Base-by-base conservation (phyloP, 2,888 invertebrate genomes). In the Drosophila neutralis region DNA sequence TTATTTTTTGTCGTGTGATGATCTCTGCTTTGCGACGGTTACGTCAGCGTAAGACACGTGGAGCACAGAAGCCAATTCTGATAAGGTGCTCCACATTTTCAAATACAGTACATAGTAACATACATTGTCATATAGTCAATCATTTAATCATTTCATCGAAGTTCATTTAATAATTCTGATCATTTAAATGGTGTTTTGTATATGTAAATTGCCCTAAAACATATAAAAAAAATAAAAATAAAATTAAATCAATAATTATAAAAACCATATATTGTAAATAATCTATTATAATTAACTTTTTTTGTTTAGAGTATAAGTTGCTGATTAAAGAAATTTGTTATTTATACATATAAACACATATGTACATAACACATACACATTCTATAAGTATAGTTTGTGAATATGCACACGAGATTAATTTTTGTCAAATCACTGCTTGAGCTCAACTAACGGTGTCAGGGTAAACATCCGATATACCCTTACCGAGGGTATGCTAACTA, bases 21-120 rank as follows among this genome's bases (percentile, higher is more conserved):
- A 42, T 13, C 21, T 21, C 1, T 21, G 42, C 13, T 21, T 27
- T 42, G 36, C 8, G 10, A 45, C 13, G 31, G 11, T 29, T 35
- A 54, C 38, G 52, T 54, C 35, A 54, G 35, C 54, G 18, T 15
- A 29, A 24, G n/a, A 36, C 54, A 61, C 61, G 49, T 69, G 69
- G n/a, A 33, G n/a, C 29, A 40, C 10, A 49, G 21, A 15, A 31
- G 13, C 21, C 2, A 15, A 21, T 29, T 5, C n/a, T 38, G 75
- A 62, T 78, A 59, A 78, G 67, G 11, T 73, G 67, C 4, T 61
- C 78, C n/a, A 62, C 21, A 45, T 73, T 61, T 35, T 1, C 49
- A 15, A 48, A 29, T 51, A 51, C 11, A 6, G 1, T 18, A 6
- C 27, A 27, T 27, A 27, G 27, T 10, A 10, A 33, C 21, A 56